Percentiles rank a stretch among this genome's conserved stretches.
Evolutionary conservation across 2,113 vertebrate genomes (phyloP).

Genomic region (Nothoprocta pentlandii): DNA sequence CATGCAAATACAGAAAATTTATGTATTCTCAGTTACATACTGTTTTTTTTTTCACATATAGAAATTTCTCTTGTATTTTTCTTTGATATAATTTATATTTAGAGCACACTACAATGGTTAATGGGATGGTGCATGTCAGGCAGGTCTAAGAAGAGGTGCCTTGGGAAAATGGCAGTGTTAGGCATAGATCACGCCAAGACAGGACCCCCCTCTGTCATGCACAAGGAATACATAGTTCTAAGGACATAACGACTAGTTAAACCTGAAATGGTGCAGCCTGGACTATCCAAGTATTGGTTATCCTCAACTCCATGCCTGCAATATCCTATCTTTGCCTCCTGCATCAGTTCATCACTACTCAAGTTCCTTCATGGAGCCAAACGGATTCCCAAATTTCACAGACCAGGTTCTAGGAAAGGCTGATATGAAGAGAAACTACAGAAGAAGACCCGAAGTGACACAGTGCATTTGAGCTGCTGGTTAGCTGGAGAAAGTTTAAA

Average conservation of each 20-base stretch:
- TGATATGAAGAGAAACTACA: neutral
- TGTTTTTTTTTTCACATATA: neutral
- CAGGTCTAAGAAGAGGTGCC: neutral
- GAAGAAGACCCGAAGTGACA: neutral
- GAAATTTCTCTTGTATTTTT: neutral
- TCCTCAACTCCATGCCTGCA: neutral
- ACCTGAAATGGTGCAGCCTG: neutral
- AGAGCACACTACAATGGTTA: fast-evolving
- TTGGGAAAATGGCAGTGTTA: neutral
- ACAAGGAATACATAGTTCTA: neutral
- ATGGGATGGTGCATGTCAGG: neutral
- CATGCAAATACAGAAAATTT: neutral
- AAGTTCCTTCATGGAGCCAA: neutral
- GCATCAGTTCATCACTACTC: neutral
- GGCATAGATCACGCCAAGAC: neutral
- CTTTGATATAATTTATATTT: neutral
- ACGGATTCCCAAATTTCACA: neutral
- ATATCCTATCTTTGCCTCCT: neutral
- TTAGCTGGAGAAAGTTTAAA: neutral
- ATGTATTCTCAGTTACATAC: neutral
- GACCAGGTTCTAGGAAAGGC: neutral
- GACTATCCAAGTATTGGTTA: neutral
- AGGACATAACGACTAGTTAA: neutral
- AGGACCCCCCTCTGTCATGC: neutral
- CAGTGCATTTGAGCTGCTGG: neutral